Conservation (phyloP, 2,888 invertebrate species). For the Calameuta pallipes region DNA sequence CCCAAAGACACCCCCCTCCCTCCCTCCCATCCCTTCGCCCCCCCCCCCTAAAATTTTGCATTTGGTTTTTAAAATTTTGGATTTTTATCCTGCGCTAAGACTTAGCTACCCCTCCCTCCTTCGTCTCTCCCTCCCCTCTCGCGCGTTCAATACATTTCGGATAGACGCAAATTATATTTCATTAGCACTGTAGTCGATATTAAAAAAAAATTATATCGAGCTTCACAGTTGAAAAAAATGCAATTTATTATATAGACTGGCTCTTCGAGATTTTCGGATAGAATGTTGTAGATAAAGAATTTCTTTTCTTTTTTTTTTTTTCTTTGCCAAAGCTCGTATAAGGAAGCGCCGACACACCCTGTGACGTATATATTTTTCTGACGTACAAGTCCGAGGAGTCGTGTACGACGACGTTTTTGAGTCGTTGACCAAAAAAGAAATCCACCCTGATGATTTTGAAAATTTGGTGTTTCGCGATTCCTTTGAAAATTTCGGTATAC, state of each 20-base stretch:
- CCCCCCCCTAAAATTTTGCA: neutral
- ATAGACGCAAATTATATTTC: neutral
- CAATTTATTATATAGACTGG: neutral
- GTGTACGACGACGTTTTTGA: neutral
- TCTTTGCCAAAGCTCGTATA: neutral
- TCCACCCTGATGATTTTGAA: neutral
- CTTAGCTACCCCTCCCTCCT: too few species aligned
- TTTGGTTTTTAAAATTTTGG: neutral
- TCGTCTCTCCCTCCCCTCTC: too few species aligned
- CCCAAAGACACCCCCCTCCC: neutral
- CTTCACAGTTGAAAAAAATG: neutral
- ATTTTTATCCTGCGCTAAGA: neutral
- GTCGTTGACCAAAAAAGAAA: neutral
- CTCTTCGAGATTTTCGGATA: neutral
- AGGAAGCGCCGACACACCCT: neutral
- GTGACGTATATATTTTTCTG: neutral
- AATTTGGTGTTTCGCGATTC: neutral
- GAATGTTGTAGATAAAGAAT: neutral
- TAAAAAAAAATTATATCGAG: neutral
- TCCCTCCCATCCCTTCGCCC: too few species aligned
- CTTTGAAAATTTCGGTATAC: neutral
- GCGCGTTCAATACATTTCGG: neutral
- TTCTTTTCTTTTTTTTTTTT: neutral
- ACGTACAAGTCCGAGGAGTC: neutral
- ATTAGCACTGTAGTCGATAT: too few species aligned